phyloP scores from a whole-genome alignment of 2,888 invertebrate species.

The Agrypnus murinus region DNA sequence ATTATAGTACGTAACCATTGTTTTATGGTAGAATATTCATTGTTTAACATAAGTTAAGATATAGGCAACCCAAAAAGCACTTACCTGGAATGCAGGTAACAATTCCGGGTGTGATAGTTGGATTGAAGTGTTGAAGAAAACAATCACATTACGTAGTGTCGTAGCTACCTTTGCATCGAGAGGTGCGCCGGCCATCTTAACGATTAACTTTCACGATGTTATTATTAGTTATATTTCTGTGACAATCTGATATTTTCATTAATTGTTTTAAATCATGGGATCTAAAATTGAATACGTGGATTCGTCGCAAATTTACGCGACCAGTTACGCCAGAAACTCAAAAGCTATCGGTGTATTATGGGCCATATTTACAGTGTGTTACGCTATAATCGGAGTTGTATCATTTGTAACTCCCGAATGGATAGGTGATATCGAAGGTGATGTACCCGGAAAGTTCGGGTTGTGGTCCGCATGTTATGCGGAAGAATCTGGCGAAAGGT shows the following conservation, averaged over 20 bases:
- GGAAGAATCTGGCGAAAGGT: constrained; percentile 86
- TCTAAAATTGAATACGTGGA: constrained; percentile 95
- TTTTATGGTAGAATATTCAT: too few species aligned
- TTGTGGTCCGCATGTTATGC: constrained; percentile 91
- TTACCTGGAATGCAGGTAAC: constrained; percentile 1
- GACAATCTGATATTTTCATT: not conserved
- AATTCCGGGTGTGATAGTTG: constrained; percentile 11
- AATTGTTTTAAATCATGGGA: constrained; percentile 80
- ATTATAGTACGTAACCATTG: too few species aligned
- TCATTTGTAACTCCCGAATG: constrained; percentile 97
- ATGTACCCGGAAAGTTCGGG: constrained; percentile 93
- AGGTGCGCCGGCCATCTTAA: constrained; percentile 40
- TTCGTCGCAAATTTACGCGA: constrained; percentile 91
- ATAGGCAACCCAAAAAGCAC: constrained; percentile 4
- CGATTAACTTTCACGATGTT: constrained; percentile 37
- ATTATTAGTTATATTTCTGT: constrained; percentile 29
- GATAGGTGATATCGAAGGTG: constrained; percentile 89
- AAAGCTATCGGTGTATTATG: constrained; percentile 97
- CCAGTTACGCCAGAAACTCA: constrained; percentile 92
- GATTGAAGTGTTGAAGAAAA: too few species aligned
- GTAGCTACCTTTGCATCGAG: constrained; percentile 38
- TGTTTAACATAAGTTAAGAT: too few species aligned
- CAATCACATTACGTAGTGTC: constrained; percentile 37
- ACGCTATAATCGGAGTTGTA: constrained; percentile 96
- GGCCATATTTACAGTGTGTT: constrained; percentile 98